phyloP scores from a whole-genome alignment of 1,140 invertebrate species.

The Periplaneta americana region DNA sequence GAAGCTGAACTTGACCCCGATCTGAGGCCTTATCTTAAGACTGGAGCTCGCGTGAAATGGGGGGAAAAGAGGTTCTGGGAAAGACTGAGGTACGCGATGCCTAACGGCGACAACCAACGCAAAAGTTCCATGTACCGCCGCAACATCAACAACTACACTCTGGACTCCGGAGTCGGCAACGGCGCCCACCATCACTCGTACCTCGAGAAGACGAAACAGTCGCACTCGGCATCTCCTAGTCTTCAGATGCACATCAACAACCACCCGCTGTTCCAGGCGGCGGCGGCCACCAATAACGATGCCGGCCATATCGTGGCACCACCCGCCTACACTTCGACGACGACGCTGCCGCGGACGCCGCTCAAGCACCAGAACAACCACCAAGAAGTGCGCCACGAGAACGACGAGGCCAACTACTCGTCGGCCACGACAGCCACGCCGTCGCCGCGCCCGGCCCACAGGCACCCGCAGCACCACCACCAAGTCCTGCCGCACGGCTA shows the following conservation, averaged over 20 bases:
- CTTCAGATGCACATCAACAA: slow-evolving; percentile 29
- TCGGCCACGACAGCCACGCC: slow-evolving; percentile 56
- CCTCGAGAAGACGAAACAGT: slow-evolving; percentile 32
- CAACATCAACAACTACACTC: slow-evolving; percentile 72
- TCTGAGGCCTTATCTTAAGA: slow-evolving; percentile 80
- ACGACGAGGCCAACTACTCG: slow-evolving; percentile 53
- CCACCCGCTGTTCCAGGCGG: slow-evolving; percentile 42
- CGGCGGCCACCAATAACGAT: slow-evolving; percentile 31
- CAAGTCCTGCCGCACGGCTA: slow-evolving; percentile 32
- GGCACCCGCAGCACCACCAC: slow-evolving; percentile 32
- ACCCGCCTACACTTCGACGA: slow-evolving; percentile 28
- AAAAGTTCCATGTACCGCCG: slow-evolving; percentile 56
- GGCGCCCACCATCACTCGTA: slow-evolving; percentile 33
- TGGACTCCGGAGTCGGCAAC: slow-evolving; percentile 55
- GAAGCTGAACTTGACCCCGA: slow-evolving; percentile 83
- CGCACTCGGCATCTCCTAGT: slow-evolving; percentile 22
- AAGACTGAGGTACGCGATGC: slow-evolving; percentile 82
- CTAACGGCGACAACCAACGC: slow-evolving; percentile 54
- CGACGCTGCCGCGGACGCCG: slow-evolving; percentile 31
- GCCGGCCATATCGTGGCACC: slow-evolving; percentile 23
- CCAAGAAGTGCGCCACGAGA: background rate
- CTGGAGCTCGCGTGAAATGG: slow-evolving; percentile 75
- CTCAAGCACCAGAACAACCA: slow-evolving; percentile 39
- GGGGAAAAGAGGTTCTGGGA: slow-evolving; percentile 90
- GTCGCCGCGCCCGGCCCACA: slow-evolving; percentile 51